These are phyloP conservation scores for Varanus salvator DNA, from an alignment of 2,113 vertebrate species.

Conservation along the genomic window DNA sequence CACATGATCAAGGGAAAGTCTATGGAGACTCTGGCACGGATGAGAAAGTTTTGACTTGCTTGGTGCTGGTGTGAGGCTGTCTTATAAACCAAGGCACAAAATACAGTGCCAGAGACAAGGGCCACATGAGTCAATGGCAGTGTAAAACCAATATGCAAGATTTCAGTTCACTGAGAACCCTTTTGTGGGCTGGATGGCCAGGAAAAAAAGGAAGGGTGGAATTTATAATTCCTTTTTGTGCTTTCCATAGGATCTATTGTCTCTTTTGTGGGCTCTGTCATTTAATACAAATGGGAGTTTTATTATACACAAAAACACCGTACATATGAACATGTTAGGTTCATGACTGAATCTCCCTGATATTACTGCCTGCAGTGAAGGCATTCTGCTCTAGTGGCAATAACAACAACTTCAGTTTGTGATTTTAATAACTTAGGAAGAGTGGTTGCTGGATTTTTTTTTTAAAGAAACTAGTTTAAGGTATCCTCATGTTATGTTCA, in stretches of 20 bases:
- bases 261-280: not conserved
- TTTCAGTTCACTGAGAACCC: not conserved
- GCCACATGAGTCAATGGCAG: too few relatives aligned
- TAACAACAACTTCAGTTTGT: not conserved
- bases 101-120: not conserved
- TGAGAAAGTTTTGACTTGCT: not conserved
- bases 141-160: not conserved
- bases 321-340: not conserved
- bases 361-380: not conserved
- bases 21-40: too few relatives aligned
- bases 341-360: not conserved
- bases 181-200: not conserved
- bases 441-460: not conserved
- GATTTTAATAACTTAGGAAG: not conserved
- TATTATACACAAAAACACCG: not conserved
- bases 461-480: not conserved
- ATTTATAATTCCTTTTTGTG: not conserved
- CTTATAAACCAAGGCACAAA: not conserved
- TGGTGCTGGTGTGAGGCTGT: accelerated
- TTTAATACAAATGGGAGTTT: not conserved
- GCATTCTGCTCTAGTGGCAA: not conserved
- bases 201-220: not conserved
- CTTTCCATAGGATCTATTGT: not conserved
- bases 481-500: not conserved
- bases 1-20: not conserved